Evolutionary conservation across 2,113 vertebrate genomes (phyloP).

Genomic region (Kryptolebias marmoratus): DNA sequence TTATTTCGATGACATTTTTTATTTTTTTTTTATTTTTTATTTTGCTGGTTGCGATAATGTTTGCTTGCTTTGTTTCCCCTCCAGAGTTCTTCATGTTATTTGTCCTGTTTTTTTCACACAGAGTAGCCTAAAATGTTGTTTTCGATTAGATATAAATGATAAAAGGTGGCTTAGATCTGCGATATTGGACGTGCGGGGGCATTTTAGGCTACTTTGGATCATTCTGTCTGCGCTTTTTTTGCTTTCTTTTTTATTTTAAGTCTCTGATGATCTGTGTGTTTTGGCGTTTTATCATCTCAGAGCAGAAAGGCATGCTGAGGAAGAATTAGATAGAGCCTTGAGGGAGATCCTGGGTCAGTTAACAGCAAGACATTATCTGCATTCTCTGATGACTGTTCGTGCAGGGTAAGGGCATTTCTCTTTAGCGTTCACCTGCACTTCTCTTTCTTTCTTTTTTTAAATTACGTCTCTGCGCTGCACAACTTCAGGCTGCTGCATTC

Average conservation of each 20-base stretch:
- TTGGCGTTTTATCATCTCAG: slow-evolving; percentile 85
- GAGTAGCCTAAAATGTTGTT: slow-evolving; percentile 68
- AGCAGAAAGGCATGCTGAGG: slow-evolving; percentile 88
- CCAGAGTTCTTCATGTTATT: slow-evolving; percentile 68
- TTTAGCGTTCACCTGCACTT: slow-evolving; percentile 77
- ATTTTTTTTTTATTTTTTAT: slow-evolving; percentile 29
- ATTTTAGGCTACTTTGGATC: slow-evolving; percentile 72
- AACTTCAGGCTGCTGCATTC: slow-evolving; percentile 60
- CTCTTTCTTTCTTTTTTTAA: slow-evolving; percentile 18
- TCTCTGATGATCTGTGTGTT: slow-evolving; percentile 81
- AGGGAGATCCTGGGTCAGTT: slow-evolving; percentile 93
- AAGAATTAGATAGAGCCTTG: slow-evolving; percentile 94
- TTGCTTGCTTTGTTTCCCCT: slow-evolving; percentile 66
- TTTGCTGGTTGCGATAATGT: slow-evolving; percentile 65
- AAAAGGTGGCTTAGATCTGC: neutral
- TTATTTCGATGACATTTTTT: neutral
- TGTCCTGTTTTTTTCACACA: slow-evolving; percentile 69
- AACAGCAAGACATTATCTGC: slow-evolving; percentile 93
- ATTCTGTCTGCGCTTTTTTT: slow-evolving; percentile 67
- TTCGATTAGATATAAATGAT: no score
- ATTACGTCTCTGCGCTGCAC: slow-evolving; percentile 38
- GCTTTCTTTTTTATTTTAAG: slow-evolving; percentile 50
- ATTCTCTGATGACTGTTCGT: slow-evolving; percentile 91
- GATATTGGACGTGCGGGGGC: slow-evolving; percentile 33
- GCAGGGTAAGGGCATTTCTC: slow-evolving; percentile 90